Conservation (phyloP, 2,113 vertebrate species). For the Trachemys scripta region DNA sequence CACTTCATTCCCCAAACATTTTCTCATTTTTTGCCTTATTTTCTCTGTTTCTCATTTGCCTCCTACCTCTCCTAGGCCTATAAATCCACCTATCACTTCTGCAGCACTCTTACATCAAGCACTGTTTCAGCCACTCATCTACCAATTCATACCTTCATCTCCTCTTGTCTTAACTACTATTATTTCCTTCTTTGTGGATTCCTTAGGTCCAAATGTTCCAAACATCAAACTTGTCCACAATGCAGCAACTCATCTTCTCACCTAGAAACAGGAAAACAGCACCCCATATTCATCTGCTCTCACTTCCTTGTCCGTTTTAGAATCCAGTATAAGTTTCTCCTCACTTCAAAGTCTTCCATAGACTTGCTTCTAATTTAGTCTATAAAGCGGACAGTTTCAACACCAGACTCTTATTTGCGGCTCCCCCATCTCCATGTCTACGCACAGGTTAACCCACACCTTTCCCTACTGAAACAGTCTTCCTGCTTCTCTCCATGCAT, state of each 20-base stretch:
- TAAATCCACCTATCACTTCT: not conserved
- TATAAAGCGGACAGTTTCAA: not conserved
- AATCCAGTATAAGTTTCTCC: not conserved
- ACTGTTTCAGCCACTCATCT: not conserved
- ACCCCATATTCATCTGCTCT: slow-evolving; percentile 55
- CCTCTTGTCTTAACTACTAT: slow-evolving; percentile 49
- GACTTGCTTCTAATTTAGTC: not conserved
- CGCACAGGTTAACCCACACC: not conserved
- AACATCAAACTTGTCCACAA: slow-evolving; percentile 67
- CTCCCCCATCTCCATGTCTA: not conserved
- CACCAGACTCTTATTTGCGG: not conserved
- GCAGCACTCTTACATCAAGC: not conserved
- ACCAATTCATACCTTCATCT: slow-evolving; percentile 64
- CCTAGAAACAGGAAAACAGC: slow-evolving; percentile 67
- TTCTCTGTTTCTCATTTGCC: accelerated
- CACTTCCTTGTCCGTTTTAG: slow-evolving; percentile 3
- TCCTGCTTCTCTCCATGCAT: not conserved
- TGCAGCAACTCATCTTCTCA: slow-evolving; percentile 69
- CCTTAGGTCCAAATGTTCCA: slow-evolving; percentile 56
- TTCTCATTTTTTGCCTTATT: not conserved
- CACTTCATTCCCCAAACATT: not conserved
- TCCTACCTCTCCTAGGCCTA: not conserved
- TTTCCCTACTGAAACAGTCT: not conserved
- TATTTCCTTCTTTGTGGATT: slow-evolving; percentile 52
- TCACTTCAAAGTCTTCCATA: not conserved